Percentiles rank a stretch among this genome's conserved stretches.
These are phyloP conservation scores for Dendrolimus punctatus DNA, from an alignment of 1,140 invertebrate species.

Conservation along the genomic window DNA sequence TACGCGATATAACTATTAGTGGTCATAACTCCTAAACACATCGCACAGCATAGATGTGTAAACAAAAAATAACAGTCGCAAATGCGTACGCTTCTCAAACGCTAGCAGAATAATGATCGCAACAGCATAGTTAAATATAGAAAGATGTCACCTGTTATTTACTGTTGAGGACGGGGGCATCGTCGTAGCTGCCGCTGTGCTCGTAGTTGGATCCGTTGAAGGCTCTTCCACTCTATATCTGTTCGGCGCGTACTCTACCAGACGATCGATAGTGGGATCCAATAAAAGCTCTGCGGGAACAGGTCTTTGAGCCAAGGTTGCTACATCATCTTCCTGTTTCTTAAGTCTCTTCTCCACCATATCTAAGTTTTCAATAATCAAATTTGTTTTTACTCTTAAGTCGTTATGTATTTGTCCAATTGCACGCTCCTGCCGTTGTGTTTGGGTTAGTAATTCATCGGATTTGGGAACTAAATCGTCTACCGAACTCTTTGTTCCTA, in stretches of 20 bases:
- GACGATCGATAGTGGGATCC: constrained; percentile 83
- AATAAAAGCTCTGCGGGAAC: constrained; percentile 81
- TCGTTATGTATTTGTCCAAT: constrained; percentile 91
- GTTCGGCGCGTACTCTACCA: constrained; percentile 83
- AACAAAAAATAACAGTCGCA: constrained; percentile 13
- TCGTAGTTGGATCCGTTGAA: constrained; percentile 53
- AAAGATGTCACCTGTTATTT: constrained; percentile 56
- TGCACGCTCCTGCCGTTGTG: constrained; percentile 87
- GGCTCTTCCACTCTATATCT: constrained; percentile 69
- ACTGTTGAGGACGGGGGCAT: constrained; percentile 31
- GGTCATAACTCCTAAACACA: constrained; percentile 20
- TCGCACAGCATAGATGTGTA: constrained; percentile 1
- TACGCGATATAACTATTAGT: constrained; percentile 53
- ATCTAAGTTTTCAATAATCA: constrained; percentile 90
- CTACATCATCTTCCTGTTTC: constrained; percentile 86
- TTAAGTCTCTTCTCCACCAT: constrained; percentile 87
- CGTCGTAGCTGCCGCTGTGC: constrained; percentile 53
- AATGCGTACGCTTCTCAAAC: constrained; percentile 20
- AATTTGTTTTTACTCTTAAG: constrained; percentile 84
- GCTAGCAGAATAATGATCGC: constrained; percentile 22
- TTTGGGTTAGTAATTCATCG: constrained; percentile 87
- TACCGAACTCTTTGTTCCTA: constrained; percentile 88
- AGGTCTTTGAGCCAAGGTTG: constrained; percentile 79
- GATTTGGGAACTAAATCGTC: constrained; percentile 89
- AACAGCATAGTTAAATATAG: constrained; percentile 25